Evolutionary conservation across 2,888 invertebrate genomes (phyloP).

Genomic region (Ceramica pisi): DNA sequence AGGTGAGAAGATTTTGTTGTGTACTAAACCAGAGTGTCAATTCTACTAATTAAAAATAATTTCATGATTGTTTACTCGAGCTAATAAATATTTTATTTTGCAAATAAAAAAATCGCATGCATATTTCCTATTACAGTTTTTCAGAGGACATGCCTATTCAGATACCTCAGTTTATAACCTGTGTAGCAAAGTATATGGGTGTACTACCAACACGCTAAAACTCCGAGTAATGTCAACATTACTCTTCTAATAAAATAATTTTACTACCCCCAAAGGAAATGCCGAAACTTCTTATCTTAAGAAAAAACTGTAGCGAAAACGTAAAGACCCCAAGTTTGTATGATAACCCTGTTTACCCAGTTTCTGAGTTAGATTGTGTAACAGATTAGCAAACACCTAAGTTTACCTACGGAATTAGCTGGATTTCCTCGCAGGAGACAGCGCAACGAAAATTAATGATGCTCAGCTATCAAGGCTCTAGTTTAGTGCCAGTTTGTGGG

Average conservation of each 20-base stretch:
- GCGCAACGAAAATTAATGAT: constrained; percentile 60
- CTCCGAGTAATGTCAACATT: background rate
- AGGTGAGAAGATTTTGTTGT: constrained; percentile 87
- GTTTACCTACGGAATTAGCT: constrained; percentile 54
- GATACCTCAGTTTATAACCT: background rate
- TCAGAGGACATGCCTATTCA: no score
- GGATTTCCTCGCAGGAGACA: constrained; percentile 35
- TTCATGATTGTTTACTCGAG: no score
- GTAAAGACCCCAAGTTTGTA: constrained; percentile 26
- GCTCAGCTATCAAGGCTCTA: constrained; percentile 31
- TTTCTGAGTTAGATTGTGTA: constrained; percentile 18
- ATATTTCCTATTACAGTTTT: no score
- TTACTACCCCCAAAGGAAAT: background rate
- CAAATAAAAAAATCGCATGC: no score
- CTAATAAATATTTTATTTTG: no score
- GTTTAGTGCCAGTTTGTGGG: constrained; percentile 36
- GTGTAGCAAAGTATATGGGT: background rate
- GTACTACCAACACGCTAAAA: background rate
- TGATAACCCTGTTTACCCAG: constrained; percentile 29
- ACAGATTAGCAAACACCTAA: constrained; percentile 43
- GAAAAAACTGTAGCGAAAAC: constrained; percentile 24
- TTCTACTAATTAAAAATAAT: no score
- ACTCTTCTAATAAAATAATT: constrained; percentile 3
- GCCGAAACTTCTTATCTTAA: constrained; percentile 4
- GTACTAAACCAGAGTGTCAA: no score